Evolutionary conservation across 2,113 vertebrate genomes (phyloP).

Genomic region (Poeciliopsis prolifica): DNA sequence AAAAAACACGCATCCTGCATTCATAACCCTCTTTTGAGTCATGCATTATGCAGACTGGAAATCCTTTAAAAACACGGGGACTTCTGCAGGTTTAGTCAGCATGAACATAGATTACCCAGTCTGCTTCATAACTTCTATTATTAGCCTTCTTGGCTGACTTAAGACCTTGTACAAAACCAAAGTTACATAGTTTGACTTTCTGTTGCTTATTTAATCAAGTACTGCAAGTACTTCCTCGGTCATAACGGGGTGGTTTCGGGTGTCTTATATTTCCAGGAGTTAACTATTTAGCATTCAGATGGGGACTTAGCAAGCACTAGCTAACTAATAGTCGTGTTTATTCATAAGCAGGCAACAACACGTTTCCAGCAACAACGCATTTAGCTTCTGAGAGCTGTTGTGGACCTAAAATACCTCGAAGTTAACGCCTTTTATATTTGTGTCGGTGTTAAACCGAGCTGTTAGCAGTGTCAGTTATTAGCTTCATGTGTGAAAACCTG

Average conservation of each 20-base stretch:
- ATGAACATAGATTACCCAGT: not conserved
- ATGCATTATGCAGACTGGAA: not conserved
- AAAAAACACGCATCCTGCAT: not conserved
- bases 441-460: not conserved
- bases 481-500: constrained; percentile 15
- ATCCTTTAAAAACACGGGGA: not conserved
- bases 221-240: not conserved
- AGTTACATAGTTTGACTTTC: not conserved
- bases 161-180: not conserved
- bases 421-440: not conserved
- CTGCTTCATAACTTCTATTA: constrained; percentile 17
- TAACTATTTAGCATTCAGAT: not conserved
- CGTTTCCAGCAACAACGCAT: not conserved
- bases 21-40: not conserved
- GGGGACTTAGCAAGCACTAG: not conserved
- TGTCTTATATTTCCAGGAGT: not conserved
- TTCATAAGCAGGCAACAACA: not conserved
- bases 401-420: no score
- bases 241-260: not conserved
- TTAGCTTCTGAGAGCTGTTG: not conserved
- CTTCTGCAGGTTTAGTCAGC: not conserved
- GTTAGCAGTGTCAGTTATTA: constrained; percentile 3
- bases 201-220: not conserved
- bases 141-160: constrained; percentile 19
- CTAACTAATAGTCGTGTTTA: not conserved